A percentile compares a stretch with the other conserved stretches of the same genome.
phyloP scores from a whole-genome alignment of 2,113 vertebrate genomes.

The Scomber colias region DNA sequence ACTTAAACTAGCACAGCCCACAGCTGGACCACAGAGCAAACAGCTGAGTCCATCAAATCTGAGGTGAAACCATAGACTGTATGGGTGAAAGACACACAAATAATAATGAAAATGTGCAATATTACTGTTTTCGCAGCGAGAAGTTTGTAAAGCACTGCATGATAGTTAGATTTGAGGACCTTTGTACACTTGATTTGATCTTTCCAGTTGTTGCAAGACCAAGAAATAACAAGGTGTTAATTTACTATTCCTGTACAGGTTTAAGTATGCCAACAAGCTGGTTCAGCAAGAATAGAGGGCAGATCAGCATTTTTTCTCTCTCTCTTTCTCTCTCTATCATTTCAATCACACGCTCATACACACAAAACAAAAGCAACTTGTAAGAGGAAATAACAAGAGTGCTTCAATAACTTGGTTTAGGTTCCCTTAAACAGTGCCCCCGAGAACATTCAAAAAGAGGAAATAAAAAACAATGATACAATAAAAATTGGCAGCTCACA shows the following conservation, averaged over 20 bases:
- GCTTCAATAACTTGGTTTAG: constrained; percentile 22
- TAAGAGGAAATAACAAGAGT: constrained; percentile 46
- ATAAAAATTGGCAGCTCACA: background rate
- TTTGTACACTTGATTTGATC: constrained; percentile 2
- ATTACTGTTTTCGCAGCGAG: background rate
- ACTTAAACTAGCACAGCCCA: constrained; percentile 29
- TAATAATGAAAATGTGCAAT: background rate
- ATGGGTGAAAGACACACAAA: background rate
- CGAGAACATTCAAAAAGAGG: background rate
- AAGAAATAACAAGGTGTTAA: background rate
- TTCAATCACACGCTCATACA: constrained; percentile 17
- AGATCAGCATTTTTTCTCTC: constrained; percentile 30
- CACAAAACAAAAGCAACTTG: background rate
- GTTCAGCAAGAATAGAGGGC: constrained; percentile 55
- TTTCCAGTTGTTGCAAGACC: background rate
- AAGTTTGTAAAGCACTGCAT: constrained; percentile 3
- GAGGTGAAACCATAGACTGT: background rate
- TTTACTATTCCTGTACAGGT: constrained; percentile 13
- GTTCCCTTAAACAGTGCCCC: constrained; percentile 35
- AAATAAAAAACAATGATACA: background rate
- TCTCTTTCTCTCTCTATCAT: constrained; percentile 5
- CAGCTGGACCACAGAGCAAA: background rate
- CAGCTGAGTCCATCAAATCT: constrained; percentile 13
- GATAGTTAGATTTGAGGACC: constrained; percentile 10
- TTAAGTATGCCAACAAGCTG: constrained; percentile 65